A percentile compares a stretch with the other conserved stretches of the same genome.
These are phyloP conservation scores for Heloderma charlesbogerti DNA, from an alignment of 2,113 vertebrate genomes.

Conservation along the genomic window DNA sequence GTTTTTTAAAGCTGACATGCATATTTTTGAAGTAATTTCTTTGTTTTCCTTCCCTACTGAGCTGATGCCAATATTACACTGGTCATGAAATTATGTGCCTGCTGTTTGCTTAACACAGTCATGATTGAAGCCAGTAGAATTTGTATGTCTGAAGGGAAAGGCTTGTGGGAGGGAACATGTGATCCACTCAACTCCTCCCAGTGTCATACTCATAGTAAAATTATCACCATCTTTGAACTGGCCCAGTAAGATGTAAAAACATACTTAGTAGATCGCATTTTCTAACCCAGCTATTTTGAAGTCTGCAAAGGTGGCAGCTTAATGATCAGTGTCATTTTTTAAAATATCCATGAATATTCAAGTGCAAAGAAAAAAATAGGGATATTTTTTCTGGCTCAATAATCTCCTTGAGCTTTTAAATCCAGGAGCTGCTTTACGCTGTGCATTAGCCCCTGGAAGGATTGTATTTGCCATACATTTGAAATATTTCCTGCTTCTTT, in stretches of 20 bases:
- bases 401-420: not conserved
- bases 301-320: slow-evolving; percentile 21
- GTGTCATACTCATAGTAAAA: not conserved
- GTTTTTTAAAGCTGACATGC: not conserved
- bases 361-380: slow-evolving; percentile 9
- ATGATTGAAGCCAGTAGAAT: not conserved
- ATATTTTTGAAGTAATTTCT: not conserved
- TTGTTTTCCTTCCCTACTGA: not conserved
- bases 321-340: slow-evolving; percentile 11
- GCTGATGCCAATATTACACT: not conserved
- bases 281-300: slow-evolving; percentile 7
- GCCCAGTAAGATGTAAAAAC: not conserved
- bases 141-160: not conserved
- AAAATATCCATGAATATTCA: slow-evolving; percentile 10
- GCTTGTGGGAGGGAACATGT: not conserved
- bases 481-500: slow-evolving; percentile 14
- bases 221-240: not conserved
- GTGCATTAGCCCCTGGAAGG: not conserved
- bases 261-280: not conserved
- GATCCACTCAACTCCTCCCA: not conserved
- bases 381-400: rapidly evolving
- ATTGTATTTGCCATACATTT: slow-evolving; percentile 51
- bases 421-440: not conserved
- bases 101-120: not conserved
- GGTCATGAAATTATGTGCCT: not conserved